phyloP scores from a whole-genome alignment of 1,140 invertebrate genomes.

The Scaptomyza montana region DNA sequence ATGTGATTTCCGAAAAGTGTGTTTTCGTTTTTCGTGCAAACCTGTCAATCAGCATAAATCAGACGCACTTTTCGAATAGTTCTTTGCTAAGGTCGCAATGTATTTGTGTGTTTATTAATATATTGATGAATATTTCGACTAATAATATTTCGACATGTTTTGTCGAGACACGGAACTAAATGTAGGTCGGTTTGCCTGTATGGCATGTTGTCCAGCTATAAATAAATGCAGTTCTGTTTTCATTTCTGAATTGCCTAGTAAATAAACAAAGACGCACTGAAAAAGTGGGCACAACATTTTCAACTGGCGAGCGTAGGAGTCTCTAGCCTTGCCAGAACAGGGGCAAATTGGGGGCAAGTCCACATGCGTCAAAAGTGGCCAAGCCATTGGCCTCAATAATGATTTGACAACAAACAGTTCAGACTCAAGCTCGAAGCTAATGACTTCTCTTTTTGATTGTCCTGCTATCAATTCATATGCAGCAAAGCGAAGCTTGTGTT shows the following conservation, averaged over 20 bases:
- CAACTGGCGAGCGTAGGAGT: slow-evolving; percentile 18
- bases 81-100: slow-evolving; percentile 62
- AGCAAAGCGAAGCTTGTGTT: slow-evolving; percentile 8
- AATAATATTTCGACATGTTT: slow-evolving; percentile 53
- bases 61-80: slow-evolving; percentile 42
- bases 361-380: slow-evolving; percentile 23
- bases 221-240: slow-evolving; percentile 65
- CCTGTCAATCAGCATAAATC: slow-evolving; percentile 68
- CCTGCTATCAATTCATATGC: slow-evolving; percentile 35
- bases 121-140: slow-evolving; percentile 22
- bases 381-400: slow-evolving; percentile 36
- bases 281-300: slow-evolving; percentile 56
- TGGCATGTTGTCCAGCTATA: slow-evolving; percentile 55
- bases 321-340: slow-evolving; percentile 50
- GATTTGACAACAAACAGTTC: slow-evolving; percentile 33
- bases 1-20: slow-evolving; percentile 46
- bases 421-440: slow-evolving; percentile 24
- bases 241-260: slow-evolving; percentile 58
- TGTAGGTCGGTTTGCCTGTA: slow-evolving; percentile 63
- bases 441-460: slow-evolving; percentile 13
- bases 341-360: slow-evolving; percentile 36
- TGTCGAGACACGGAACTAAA: slow-evolving; percentile 55
- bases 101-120: neutral
- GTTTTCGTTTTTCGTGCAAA: slow-evolving; percentile 56
- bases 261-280: slow-evolving; percentile 28